Conservation (phyloP, 2,797 vertebrate genomes). For the Crypturellus tataupa region DNA sequence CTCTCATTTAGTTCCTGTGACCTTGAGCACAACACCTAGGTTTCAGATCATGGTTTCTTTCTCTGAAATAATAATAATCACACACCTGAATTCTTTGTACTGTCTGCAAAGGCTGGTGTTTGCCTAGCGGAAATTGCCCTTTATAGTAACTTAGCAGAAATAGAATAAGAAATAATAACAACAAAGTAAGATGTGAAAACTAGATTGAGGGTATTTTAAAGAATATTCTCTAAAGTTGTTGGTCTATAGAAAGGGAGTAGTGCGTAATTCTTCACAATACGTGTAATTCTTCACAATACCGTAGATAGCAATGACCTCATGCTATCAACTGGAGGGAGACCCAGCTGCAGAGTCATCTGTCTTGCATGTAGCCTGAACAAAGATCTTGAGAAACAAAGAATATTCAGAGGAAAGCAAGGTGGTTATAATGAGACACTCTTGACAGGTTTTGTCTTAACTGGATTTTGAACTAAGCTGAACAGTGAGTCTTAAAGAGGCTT, state of each 20-base stretch:
- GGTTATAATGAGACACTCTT: constrained; percentile 85
- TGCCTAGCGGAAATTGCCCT: constrained; percentile 16
- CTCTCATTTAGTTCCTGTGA: background rate
- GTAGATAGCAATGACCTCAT: background rate
- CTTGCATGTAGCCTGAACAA: background rate
- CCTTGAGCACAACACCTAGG: background rate
- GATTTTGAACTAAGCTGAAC: constrained; percentile 89
- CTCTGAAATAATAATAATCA: background rate
- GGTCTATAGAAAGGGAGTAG: background rate
- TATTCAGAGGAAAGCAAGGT: constrained; percentile 87
- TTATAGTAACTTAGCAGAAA: constrained; percentile 31
- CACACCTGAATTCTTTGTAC: constrained; percentile 4
- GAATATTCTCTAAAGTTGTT: background rate
- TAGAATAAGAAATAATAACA: background rate
- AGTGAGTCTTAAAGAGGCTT: constrained; percentile 88
- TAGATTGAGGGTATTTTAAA: background rate
- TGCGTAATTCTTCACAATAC: background rate
- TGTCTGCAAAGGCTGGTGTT: background rate
- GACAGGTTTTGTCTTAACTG: constrained; percentile 92
- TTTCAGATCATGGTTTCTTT: background rate
- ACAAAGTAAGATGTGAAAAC: background rate
- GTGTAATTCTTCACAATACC: background rate
- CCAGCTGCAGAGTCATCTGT: background rate
- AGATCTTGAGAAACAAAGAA: constrained; percentile 41
- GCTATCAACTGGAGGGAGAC: background rate